These are phyloP conservation scores for Vidua macroura DNA, from an alignment of 2,113 vertebrate genomes.

Conservation along the genomic window DNA sequence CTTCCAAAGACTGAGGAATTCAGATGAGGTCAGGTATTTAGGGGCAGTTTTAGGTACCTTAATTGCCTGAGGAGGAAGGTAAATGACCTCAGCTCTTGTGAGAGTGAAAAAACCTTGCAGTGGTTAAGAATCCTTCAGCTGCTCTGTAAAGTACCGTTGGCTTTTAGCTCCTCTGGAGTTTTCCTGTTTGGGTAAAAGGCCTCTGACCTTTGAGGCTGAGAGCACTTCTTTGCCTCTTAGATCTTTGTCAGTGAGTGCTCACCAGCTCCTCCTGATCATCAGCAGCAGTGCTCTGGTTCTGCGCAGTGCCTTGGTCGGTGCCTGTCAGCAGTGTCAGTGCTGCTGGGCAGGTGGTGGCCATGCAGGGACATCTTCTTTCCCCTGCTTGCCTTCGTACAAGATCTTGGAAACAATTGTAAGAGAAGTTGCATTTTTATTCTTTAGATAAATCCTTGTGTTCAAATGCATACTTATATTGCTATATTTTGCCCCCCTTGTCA, in stretches of 20 bases:
- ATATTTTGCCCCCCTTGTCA: not conserved
- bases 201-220: not conserved
- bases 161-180: not conserved
- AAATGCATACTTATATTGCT: not conserved
- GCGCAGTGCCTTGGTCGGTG: accelerated
- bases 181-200: not conserved
- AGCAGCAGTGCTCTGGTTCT: not conserved
- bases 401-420: not conserved
- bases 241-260: not conserved
- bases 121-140: not conserved
- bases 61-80: not conserved
- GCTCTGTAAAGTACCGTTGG: not conserved
- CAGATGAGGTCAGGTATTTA: not conserved
- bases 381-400: accelerated
- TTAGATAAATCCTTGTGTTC: not conserved
- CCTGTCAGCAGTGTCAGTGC: accelerated
- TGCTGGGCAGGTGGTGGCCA: not conserved
- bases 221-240: not conserved
- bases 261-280: not conserved
- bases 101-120: not conserved
- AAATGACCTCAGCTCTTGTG: not conserved
- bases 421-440: not conserved
- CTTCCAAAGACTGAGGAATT: not conserved
- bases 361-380: not conserved
- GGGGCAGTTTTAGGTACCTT: not conserved